These are phyloP conservation scores for Rhorus exstirpatorius DNA, from an alignment of 2,888 invertebrate genomes.

Conservation along the genomic window DNA sequence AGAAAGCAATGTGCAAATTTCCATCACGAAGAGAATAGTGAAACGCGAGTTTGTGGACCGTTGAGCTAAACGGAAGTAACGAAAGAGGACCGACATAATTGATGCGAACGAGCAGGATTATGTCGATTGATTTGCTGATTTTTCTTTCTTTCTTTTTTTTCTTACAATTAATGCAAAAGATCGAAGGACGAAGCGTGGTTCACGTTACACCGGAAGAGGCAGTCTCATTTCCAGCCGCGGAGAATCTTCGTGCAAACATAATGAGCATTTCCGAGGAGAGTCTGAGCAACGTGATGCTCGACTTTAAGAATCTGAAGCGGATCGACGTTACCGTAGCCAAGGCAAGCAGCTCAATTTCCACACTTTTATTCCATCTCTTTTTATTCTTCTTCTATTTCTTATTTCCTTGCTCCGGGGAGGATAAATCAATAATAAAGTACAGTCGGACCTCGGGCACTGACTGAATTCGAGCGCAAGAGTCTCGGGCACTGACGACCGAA, in stretches of 20 bases:
- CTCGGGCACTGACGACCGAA: too few relatives aligned
- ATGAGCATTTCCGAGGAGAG: slow-evolving; percentile 80
- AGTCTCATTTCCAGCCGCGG: slow-evolving; percentile 93
- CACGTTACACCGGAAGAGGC: slow-evolving; percentile 91
- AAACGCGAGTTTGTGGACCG: too few relatives aligned
- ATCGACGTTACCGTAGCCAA: slow-evolving; percentile 89
- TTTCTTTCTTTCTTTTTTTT: too few relatives aligned
- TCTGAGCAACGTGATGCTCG: slow-evolving; percentile 83
- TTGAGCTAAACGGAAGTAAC: too few relatives aligned
- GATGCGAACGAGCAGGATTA: too few relatives aligned
- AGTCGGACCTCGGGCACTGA: too few relatives aligned
- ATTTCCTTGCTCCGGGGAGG: background rate
- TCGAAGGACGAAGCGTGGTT: slow-evolving; percentile 86
- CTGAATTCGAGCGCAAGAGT: too few relatives aligned
- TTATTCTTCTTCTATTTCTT: slow-evolving; percentile 10
- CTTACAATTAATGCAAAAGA: slow-evolving; percentile 74
- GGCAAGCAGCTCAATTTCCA: slow-evolving; percentile 83
- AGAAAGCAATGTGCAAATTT: too few relatives aligned
- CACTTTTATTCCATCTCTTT: slow-evolving; percentile 7
- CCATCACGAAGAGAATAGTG: too few relatives aligned
- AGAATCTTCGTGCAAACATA: slow-evolving; percentile 88
- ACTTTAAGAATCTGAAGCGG: slow-evolving; percentile 87
- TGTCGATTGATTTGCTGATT: too few relatives aligned
- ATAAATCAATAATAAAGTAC: too few relatives aligned
- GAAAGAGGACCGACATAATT: too few relatives aligned